Evolutionary conservation across 2,797 vertebrate species (phyloP).

Genomic region (Sebastes minor): DNA sequence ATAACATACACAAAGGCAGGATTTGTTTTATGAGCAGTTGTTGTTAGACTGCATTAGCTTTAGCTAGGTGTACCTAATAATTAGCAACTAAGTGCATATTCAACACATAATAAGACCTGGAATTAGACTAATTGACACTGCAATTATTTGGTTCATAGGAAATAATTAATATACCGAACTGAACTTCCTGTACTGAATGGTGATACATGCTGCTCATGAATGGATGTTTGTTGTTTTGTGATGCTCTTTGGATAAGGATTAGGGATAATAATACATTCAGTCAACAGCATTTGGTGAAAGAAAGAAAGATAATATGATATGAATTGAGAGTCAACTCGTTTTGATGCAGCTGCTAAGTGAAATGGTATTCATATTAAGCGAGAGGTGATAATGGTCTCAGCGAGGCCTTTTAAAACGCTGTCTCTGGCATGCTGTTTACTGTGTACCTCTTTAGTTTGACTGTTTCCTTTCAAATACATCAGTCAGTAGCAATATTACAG

Average conservation of each 20-base stretch:
- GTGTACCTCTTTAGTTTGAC: not conserved
- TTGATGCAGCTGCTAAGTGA: conserved; percentile 5
- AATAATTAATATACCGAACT: not conserved
- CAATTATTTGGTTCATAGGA: not conserved
- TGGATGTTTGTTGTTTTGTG: not conserved
- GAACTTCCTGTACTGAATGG: not conserved
- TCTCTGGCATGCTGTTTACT: not conserved
- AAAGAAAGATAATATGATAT: not conserved
- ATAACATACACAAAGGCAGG: not conserved
- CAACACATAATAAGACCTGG: not conserved
- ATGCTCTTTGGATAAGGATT: not conserved
- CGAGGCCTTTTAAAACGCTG: not conserved
- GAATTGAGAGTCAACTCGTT: not conserved
- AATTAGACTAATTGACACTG: not conserved
- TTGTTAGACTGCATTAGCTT: not conserved
- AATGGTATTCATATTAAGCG: conserved; percentile 7
- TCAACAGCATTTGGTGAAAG: not conserved
- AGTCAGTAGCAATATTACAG: not conserved
- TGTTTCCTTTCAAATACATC: conserved; percentile 6
- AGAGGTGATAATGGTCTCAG: conserved; percentile 11
- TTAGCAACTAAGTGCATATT: not conserved
- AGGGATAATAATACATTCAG: not conserved
- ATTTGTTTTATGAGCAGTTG: not conserved
- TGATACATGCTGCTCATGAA: not conserved
- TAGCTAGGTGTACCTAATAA: not conserved